Evolutionary conservation across 1,140 invertebrate genomes (phyloP), one percentile per base, ranked within the genome.

Genomic region (Aphaenogaster floridana): DNA sequence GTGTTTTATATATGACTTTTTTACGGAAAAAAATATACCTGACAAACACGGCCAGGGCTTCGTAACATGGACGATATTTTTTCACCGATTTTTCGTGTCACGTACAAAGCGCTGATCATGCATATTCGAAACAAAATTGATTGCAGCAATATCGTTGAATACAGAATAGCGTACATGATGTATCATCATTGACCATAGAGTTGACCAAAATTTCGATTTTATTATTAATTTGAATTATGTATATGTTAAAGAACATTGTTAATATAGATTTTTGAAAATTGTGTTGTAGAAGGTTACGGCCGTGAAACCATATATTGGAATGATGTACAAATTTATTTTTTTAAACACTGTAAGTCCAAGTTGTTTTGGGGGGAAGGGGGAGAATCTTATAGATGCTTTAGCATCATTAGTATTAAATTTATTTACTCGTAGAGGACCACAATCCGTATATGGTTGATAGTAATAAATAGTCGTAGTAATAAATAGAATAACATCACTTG

Each of bases 51-150:
- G 15, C 9, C 21, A 48, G 28, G n/a, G 76, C 45, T 59, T 42
- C 34, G 64, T 57, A 78, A 69, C 68, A 28, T 28, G 39, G 36
- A 2, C 28, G 80, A 61, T 83, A 59, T 76, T 76, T 76, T 76
- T 84, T 63, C 54, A n/a, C 28, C 80, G 21, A 61, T 76, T 74
- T 84, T 84, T 84, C 80, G 21, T 39, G 69, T 76, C 80, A 84
- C 80, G 57, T 71, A 61, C 69, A 84, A 84, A 84, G 21, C n/a
- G 34, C 54, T 74, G 52, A 76, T 84, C 80, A 50, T 61, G 80
- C 80, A 76, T 84, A 84, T 84, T 61, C 28, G 69, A 48, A 61
- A 28, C 28, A 57, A 61, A 81, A 84, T 74, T 84, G 80, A 84
- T 76, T 61, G 54, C 80, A 28, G 52, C 48, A 39, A 84, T 76